Percentiles rank a stretch among this genome's conserved stretches.
Conservation (phyloP, 2,797 vertebrate genomes). For the Melanotaenia boesemani region DNA sequence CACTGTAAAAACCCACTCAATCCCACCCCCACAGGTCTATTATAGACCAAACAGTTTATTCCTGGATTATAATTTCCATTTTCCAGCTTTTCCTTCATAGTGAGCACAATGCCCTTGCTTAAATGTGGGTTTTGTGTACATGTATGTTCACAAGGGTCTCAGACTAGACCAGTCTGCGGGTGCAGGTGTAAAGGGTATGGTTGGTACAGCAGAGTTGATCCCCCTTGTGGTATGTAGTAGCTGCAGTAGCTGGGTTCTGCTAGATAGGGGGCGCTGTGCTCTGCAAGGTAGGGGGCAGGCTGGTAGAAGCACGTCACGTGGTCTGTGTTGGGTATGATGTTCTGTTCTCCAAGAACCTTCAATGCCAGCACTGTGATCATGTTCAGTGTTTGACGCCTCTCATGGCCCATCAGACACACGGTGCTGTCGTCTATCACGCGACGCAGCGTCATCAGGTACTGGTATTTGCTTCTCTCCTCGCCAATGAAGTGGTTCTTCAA, state of each 20-base stretch:
- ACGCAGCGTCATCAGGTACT: constrained; percentile 96
- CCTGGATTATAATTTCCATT: constrained; percentile 69
- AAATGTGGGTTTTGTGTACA: constrained; percentile 33
- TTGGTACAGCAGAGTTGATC: constrained; percentile 89
- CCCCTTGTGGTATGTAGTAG: constrained; percentile 91
- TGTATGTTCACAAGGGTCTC: constrained; percentile 55
- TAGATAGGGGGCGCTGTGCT: constrained; percentile 83
- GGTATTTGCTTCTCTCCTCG: constrained; percentile 97
- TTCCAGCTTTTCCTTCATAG: constrained; percentile 41
- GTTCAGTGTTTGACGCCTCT: constrained; percentile 93
- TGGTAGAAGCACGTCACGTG: constrained; percentile 97
- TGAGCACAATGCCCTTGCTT: constrained; percentile 46
- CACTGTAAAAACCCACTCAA: constrained; percentile 66
- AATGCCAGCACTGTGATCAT: constrained; percentile 96
- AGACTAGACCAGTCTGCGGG: constrained; percentile 88
- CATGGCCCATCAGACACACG: constrained; percentile 94
- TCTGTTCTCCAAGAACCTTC: constrained; percentile 94
- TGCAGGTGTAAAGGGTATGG: constrained; percentile 89
- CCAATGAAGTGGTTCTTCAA: constrained; percentile 97
- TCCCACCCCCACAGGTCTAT: constrained; percentile 72
- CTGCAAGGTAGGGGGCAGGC: constrained; percentile 91
- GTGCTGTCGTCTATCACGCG: constrained; percentile 95
- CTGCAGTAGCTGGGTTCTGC: constrained; percentile 85
- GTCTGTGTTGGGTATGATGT: constrained; percentile 92
- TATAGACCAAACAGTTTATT: constrained; percentile 76